Percentiles rank a stretch among this genome's conserved stretches.
These are phyloP conservation scores for Centropus bengalensis DNA, from an alignment of 2,113 vertebrate genomes.

Conservation along the genomic window DNA sequence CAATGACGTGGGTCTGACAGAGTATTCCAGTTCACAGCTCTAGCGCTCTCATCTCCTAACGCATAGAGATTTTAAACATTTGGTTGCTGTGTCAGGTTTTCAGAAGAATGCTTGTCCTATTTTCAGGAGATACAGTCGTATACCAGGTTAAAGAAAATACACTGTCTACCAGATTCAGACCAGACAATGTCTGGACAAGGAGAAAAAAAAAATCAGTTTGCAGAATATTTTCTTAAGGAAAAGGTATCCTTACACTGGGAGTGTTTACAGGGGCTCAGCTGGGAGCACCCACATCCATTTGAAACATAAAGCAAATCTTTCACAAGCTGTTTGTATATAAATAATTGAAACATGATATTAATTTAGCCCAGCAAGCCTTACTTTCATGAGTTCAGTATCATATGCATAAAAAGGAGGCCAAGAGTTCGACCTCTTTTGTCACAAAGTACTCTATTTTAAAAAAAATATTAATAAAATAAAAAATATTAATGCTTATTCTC, in stretches of 20 bases:
- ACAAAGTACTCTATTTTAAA: neutral
- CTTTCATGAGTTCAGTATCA: neutral
- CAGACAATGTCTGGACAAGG: neutral
- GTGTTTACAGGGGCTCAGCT: neutral
- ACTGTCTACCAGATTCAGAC: neutral
- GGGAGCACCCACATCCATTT: neutral
- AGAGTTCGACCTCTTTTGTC: neutral
- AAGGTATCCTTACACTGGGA: neutral
- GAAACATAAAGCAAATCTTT: neutral
- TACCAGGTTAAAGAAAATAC: neutral
- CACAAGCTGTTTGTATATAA: neutral
- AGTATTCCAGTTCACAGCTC: neutral
- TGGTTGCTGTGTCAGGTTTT: neutral
- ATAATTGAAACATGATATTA: neutral
- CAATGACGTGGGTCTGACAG: neutral
- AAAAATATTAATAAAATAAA: neutral
- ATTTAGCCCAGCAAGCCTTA: neutral
- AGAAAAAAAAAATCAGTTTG: neutral
- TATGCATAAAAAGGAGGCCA: neutral
- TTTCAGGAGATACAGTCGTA: neutral
- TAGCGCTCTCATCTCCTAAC: neutral
- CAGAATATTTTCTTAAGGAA: neutral
- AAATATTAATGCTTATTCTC: neutral
- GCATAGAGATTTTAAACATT: neutral
- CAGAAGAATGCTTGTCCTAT: neutral